Evolutionary conservation across 2,888 invertebrate genomes (phyloP), one percentile per base, ranked within the genome.

Genomic region (Octonoba sinensis): DNA sequence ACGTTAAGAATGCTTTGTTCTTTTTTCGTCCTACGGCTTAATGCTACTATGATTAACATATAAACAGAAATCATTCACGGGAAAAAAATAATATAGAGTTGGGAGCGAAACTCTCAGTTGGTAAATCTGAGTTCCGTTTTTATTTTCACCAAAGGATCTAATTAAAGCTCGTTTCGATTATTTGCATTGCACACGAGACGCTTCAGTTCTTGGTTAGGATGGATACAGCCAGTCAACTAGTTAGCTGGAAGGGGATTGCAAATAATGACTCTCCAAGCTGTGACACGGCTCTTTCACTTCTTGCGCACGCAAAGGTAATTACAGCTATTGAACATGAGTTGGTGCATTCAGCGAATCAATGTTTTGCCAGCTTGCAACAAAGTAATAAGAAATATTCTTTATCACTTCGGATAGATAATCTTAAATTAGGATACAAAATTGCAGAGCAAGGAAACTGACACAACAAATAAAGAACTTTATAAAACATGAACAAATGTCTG

Each of bases 1-100:
- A 70, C 20, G 51, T 67, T 18, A 24, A 65, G 18, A 27, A 18
- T n/a, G 18, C 20, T n/a, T 16, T 75, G 22, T 67, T 51, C 12
- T 59, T 66, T 4, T 15, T 56, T 8, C 57, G 66, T 54, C 18
- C 47, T 49, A 54, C 44, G 20, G n/a, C 76, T 64, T 69, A 70
- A 76, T 76, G 62, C 51, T 51, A 64, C 64, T 54, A 65, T 54
- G 49, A 76, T 69, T 70, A 69, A 49, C 62, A 47, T 76, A 70
- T 70, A 69, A 70, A 76, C 62, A 24, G 62, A 44, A 65, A 62
- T 36, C 36, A 36, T 36, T 36, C 36, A 36, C 36, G 36, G n/a
- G 46, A 36, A 44, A 44, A 69, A 54, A 54, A 18, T 18, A 54
- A n/a, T 18, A 54, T n/a, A 15, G 20, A 15, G 54, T 54, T 54